These are phyloP conservation scores for Chiridota heheva DNA, from an alignment of 35 echinoderm and acorn worm species.

Conservation along the genomic window DNA sequence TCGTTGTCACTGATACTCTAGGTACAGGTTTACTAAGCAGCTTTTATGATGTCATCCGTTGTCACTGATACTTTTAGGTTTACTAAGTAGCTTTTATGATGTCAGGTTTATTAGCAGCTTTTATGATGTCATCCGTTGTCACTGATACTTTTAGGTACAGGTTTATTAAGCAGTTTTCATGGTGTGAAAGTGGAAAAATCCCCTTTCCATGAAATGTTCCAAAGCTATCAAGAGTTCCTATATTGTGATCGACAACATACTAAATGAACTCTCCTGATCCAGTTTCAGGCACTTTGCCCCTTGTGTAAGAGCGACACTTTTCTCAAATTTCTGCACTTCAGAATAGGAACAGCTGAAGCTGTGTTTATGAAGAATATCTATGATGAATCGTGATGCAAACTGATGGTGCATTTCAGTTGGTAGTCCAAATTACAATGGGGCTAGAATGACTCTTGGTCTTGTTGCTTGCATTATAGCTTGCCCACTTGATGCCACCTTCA, in stretches of 20 bases:
- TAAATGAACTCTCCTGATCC: no score
- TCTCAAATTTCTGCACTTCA: slow-evolving; percentile 43
- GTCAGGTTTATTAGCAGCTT: no score
- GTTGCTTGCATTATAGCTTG: slow-evolving; percentile 71
- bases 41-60: no score
- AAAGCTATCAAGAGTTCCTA: slow-evolving; percentile 47
- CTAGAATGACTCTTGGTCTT: slow-evolving; percentile 48
- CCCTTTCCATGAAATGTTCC: slow-evolving; percentile 80
- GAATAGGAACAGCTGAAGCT: slow-evolving; percentile 39
- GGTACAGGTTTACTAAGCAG: no score
- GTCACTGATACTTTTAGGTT: no score
- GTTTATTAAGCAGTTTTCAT: no score
- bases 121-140: neutral
- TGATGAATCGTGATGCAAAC: slow-evolving; percentile 43
- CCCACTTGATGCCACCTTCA: slow-evolving; percentile 53
- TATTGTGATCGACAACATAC: no score
- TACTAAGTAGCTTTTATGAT: no score
- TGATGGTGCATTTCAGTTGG: neutral
- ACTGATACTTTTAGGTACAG: no score
- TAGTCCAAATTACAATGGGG: slow-evolving; percentile 65
- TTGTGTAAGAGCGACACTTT: slow-evolving; percentile 46
- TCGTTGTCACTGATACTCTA: no score
- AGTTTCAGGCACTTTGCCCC: no score
- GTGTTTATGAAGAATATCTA: slow-evolving; percentile 37
- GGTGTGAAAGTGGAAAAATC: no score